Base-by-base conservation (phyloP, 30 jellyfish, hydroid and myxozoan species). In the Rhopilema esculentum region DNA sequence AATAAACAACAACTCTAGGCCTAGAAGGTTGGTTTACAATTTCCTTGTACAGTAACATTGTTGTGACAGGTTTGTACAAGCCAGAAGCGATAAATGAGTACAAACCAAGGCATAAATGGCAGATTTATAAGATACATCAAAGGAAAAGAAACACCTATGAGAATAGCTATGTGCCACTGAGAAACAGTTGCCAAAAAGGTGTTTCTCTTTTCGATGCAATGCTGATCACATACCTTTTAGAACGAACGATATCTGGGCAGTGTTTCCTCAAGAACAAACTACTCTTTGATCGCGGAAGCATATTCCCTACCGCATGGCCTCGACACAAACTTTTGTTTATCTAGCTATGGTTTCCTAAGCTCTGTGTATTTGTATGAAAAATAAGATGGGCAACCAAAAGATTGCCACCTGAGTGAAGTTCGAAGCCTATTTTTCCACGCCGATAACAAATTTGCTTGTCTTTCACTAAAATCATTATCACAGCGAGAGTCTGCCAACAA, bases 241-340 rank as follows among this genome's bases (percentile, higher is more conserved):
- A 83, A 23, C 85, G 40, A 26, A 51, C 73, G 18, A 69, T 22
- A 27, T 69, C 79, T 27, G 75, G 30, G 30, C 85, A 69, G 51
- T 70, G 62, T 70, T 72, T 83, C 79, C 52, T 83, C 79, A 83
- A 21, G 72, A 72, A 70, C 65, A 69, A 25, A 20, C 64, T 22
- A 31, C 92, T 83, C 31, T 69, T 71, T 27, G 92, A 83, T 70
- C 83, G 74, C 25, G 85, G 78, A 32, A 83, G 49, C 85, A 81
- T 81, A 22, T 25, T 23, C 24, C 30, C 66, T 40, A 27, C 50
- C 29, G 49, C 57, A 30, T 7, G 29, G 62, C 20, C 18, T 28
- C 65, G 23, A 23, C 12, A 21, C 77, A 2, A 2, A 4, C 49
- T 16, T 23, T 23, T 66, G 49, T 23, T 28, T 66, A 4, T 1